Percentiles rank a stretch among this genome's conserved stretches.
Evolutionary conservation across 2,797 vertebrate genomes (phyloP).

Genomic region (Dicrostonyx torquatus): DNA sequence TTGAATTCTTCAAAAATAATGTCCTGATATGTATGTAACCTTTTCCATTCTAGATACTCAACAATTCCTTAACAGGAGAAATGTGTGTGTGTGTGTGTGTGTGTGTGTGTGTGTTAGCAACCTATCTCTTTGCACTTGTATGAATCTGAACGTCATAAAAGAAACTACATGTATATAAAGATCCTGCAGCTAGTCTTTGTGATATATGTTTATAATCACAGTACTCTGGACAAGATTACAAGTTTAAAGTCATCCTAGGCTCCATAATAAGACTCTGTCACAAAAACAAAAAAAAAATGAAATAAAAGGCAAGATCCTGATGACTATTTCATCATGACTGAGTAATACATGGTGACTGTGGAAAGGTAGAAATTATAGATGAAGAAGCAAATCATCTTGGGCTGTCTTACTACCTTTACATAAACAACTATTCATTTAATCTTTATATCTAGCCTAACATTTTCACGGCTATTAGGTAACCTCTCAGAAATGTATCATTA

Average conservation of each 20-base stretch:
- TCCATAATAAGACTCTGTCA: not conserved
- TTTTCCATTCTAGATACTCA: not conserved
- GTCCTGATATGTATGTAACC: too few species aligned
- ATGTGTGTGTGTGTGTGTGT: not conserved
- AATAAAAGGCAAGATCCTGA: not conserved
- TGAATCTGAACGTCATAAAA: not conserved
- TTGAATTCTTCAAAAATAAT: not conserved
- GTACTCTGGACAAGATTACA: not conserved
- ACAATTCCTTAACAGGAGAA: not conserved
- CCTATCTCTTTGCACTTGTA: not conserved
- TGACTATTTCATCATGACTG: not conserved
- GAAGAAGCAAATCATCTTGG: not conserved
- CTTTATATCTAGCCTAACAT: not conserved
- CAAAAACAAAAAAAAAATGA: not conserved
- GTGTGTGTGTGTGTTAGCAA: not conserved
- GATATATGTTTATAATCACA: not conserved
- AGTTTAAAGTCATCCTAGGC: not conserved
- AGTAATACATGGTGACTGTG: not conserved
- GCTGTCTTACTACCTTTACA: not conserved
- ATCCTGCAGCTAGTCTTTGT: not conserved
- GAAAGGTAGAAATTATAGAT: not conserved
- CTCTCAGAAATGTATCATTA: not conserved
- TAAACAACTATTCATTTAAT: not conserved
- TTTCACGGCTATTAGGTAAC: not conserved
- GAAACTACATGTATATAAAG: not conserved